Evolutionary conservation across 2,888 invertebrate species (phyloP), one percentile per base, ranked within the genome.

Genomic region (Seladonia tumulorum): DNA sequence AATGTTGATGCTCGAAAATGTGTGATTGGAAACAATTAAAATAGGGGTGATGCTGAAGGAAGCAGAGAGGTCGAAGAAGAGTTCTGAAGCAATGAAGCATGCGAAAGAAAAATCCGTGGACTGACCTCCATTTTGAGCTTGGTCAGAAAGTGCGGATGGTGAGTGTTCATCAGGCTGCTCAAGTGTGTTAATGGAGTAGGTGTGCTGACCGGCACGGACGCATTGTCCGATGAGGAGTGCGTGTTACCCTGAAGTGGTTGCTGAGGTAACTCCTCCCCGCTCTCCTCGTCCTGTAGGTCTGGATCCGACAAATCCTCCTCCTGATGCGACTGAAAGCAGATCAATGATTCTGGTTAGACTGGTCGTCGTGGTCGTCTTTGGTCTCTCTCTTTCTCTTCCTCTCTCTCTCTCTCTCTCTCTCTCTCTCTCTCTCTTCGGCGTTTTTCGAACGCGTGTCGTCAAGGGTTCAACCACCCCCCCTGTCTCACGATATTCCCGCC

Each of bases 251-350:
- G 94, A 35, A 93, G 89, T 49, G 95, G 94, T 49, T 94, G 94
- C 86, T 94, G 94, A 3, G 93, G 93, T 78, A 95, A 90, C 81
- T 95, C 95, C 71, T 95, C 95, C 86, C 96, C 96, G 87, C 95
- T 95, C 85, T 95, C 95, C 86, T 96, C 96, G 86, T 96, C 96
- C 87, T 96, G 95, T 14, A 96, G 95, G 85, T 96, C 96, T 2
- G 96, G 95, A 88, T 96, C 96, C 83, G 96, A 96, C 88, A 96
- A 94, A 81, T 95, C 95, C 83, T 96, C 96, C 83, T 96, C 96
- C 89, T 96, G 96, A 88, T 96, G 96, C 47, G 96, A 96, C 96
- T 96, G 95, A 45, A 96, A 95, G 71, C 88, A 92, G 81, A 87
- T 83, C 60, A 83, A 86, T 66, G 76, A 57, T 66, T 45, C 63